phyloP scores from a whole-genome alignment of 2,113 vertebrate genomes.

The Macrotus californicus region DNA sequence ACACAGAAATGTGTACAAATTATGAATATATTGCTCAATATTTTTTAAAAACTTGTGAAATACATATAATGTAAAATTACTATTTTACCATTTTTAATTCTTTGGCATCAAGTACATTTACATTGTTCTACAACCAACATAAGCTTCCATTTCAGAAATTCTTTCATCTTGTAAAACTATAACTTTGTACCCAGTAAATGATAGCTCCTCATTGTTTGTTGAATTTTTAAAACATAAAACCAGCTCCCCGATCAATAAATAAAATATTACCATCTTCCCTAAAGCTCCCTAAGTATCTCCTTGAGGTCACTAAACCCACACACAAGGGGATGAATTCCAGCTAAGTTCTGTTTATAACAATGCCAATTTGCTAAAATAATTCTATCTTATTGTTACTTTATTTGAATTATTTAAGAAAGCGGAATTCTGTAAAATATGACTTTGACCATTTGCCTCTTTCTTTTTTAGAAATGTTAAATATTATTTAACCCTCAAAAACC shows the following conservation, averaged over 20 bases:
- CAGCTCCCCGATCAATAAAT: background rate
- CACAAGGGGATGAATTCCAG: background rate
- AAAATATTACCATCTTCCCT: background rate
- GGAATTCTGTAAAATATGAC: background rate
- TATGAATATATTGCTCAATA: background rate
- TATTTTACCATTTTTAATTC: background rate
- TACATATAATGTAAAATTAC: background rate
- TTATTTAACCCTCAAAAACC: background rate
- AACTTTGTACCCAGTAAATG: background rate
- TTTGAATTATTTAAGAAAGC: background rate
- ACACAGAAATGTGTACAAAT: background rate
- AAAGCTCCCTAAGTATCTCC: background rate
- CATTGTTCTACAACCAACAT: background rate
- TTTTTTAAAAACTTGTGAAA: background rate
- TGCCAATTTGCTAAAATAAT: background rate
- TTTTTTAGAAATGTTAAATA: background rate
- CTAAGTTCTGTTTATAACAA: background rate
- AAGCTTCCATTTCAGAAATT: background rate
- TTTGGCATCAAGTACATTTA: background rate
- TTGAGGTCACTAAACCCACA: background rate
- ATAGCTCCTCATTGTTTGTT: background rate
- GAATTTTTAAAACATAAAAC: conserved; percentile 15
- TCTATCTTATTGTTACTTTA: background rate
- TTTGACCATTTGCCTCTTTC: background rate
- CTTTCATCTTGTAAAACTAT: background rate